Evolutionary conservation across 2,888 invertebrate species (phyloP), one percentile per base, ranked within the genome.

Genomic region (Nephrotoma guestfalica): DNA sequence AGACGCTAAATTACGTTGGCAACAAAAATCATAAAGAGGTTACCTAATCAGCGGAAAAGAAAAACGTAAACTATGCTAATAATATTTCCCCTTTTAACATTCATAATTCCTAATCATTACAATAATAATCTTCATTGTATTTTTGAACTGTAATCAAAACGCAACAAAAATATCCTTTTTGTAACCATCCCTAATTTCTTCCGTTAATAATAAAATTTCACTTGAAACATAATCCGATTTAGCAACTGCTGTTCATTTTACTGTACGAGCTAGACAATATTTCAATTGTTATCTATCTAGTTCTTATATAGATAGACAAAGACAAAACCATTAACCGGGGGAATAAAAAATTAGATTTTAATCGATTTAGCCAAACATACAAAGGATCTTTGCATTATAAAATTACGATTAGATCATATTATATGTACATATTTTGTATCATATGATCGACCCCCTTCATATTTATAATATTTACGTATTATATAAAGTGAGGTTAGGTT

Each of bases 221-320:
- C 71, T 84, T 87, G 88, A 87, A 88, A 87, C 86, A 47, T 87
- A 87, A 88, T 87, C 88, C 87, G 85, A 87, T 87, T 85, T 86
- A 41, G 86, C 86, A 86, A 86, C 86, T 86, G 86, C 57, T 86
- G 51, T 41, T 86, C 57, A 57, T 86, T 85, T 85, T 43, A 41
- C 84, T 84, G 41, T 47, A 47, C 47, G 7, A 71, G 71, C 47
- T 30, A 71, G 71, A 71, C 41, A 42, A 85, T 15, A 85, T 43
- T 43, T 85, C 42, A 85, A 85, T 85, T 85, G 85, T 85, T 85
- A 43, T 43, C 43, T 42, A 42, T 41, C 13, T 15, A 15, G 43
- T 11, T 4, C 7, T 5, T 18, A 18, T 43, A 18, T 18, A 43
- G 41, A 15, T 85, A 85, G 42, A 11, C 41, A 57, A 18, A 11